Conservation (phyloP, 2,888 invertebrate species). For the Eupithecia insigniata region DNA sequence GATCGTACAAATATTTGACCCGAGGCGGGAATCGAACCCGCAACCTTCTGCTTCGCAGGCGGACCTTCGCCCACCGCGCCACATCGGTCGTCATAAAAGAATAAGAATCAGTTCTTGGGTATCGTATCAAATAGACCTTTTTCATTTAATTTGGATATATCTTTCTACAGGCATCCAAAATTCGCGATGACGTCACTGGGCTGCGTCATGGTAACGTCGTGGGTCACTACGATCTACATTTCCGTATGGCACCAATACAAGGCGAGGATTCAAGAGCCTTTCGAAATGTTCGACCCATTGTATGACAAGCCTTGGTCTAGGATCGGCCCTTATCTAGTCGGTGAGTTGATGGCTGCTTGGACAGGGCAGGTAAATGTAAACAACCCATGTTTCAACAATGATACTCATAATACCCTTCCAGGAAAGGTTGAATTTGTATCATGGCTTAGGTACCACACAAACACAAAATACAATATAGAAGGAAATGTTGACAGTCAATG, state of each 20-base stretch:
- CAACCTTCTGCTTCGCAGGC: too few relatives aligned
- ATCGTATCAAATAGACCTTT: background rate
- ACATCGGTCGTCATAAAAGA: too few relatives aligned
- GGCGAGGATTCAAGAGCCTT: constrained; percentile 90
- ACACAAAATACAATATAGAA: too few relatives aligned
- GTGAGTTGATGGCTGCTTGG: constrained; percentile 67
- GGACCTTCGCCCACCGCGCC: too few relatives aligned
- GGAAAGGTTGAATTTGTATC: background rate
- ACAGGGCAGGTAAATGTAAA: background rate
- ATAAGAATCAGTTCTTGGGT: background rate
- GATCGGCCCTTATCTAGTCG: constrained; percentile 91
- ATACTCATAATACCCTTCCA: background rate
- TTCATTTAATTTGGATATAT: background rate
- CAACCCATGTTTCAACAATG: background rate
- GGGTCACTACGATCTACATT: constrained; percentile 90
- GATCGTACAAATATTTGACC: too few relatives aligned
- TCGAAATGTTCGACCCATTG: constrained; percentile 91
- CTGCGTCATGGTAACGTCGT: constrained; percentile 87
- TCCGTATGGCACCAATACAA: constrained; percentile 90
- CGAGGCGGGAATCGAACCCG: too few relatives aligned
- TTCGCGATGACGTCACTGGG: constrained; percentile 84
- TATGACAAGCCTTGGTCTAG: constrained; percentile 94
- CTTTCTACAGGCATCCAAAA: constrained; percentile 83
- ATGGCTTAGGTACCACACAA: too few relatives aligned
- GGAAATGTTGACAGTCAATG: too few relatives aligned